Evolutionary conservation across 2,113 vertebrate genomes (phyloP).

Genomic region (Amphiprion percula): DNA sequence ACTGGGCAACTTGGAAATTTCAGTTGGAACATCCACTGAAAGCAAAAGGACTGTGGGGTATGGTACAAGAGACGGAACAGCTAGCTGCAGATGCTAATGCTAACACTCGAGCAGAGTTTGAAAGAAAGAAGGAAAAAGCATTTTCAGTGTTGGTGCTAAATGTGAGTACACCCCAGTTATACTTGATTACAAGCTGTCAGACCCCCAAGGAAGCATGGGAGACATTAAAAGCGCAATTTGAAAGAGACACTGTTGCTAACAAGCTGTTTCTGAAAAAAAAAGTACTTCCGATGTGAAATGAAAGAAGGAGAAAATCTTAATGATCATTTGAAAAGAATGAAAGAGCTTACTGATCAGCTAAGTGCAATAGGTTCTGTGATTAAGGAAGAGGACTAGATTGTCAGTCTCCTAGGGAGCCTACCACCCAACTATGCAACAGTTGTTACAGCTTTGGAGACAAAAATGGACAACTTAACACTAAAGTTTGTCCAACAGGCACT

Average conservation of each 20-base stretch:
- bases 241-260: not conserved
- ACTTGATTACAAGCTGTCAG: no score
- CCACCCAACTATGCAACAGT: conserved; percentile 17
- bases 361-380: no score
- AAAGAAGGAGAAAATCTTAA: no score
- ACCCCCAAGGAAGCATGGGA: not conserved
- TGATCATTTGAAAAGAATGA: no score
- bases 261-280: no score
- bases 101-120: not conserved
- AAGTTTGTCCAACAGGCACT: conserved; percentile 30
- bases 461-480: conserved; percentile 8
- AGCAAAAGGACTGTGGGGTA: not conserved
- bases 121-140: not conserved
- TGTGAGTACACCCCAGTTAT: not conserved
- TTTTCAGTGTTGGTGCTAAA: conserved; percentile 9
- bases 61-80: not conserved
- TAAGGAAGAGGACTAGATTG: no score
- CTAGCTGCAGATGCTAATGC: not conserved
- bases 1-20: not conserved
- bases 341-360: no score
- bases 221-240: not conserved
- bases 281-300: no score
- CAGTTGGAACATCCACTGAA: conserved; percentile 11
- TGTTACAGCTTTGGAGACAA: conserved; percentile 22
- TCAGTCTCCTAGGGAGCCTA: not conserved